Evolutionary conservation across 2,113 vertebrate genomes (phyloP), one percentile per base, ranked within the genome.

Genomic region (Oxygymnocypris stewartii): DNA sequence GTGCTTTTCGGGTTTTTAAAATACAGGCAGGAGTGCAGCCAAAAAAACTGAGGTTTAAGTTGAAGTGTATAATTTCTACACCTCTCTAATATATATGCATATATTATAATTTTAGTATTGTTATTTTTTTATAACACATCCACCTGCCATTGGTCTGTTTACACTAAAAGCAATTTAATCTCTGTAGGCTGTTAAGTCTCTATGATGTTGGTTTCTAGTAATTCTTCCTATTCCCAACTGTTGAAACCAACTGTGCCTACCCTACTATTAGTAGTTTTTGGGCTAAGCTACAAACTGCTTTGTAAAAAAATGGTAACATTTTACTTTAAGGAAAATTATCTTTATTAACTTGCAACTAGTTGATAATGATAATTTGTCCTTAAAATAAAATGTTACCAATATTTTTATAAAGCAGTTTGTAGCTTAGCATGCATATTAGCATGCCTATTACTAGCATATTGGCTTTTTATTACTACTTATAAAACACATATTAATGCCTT

Each of bases 1-100:
- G 71, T 82, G 84, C 37, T 88, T 76, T 81, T 86, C 18, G n/a
- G 57, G 63, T 65, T 14, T 79, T 84, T 57, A 84, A 80, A 84
- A 74, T 63, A 65, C 12, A 71, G 42, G 23, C 14, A 42, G 40
- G 23, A 71, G 25, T 37, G 42, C 11, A 84, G 49, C 49, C 31
- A 85, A 82, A 61, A 77, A 80, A 37, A 69, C n/a, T 47, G 40
- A 31, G 59, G n/a, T 51, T 78, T 49, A 20, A 47, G 40, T 9
- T 71, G 14, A 78, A 79, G 49, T 37, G 42, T 40, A 18, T 59
- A 8, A 42, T 61, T 37, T 61, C 12, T 80, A 16, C 11, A 54
- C 25, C 57, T n/a, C 57, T 61, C 8, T 51, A 42, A 35, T 14
- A 79, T n/a, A 79, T 59, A n/a, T 35, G 47, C 23, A 28, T 51